Evolutionary conservation across 1,140 invertebrate genomes (phyloP), one percentile per base, ranked within the genome.

Genomic region (Nomia melanderi): DNA sequence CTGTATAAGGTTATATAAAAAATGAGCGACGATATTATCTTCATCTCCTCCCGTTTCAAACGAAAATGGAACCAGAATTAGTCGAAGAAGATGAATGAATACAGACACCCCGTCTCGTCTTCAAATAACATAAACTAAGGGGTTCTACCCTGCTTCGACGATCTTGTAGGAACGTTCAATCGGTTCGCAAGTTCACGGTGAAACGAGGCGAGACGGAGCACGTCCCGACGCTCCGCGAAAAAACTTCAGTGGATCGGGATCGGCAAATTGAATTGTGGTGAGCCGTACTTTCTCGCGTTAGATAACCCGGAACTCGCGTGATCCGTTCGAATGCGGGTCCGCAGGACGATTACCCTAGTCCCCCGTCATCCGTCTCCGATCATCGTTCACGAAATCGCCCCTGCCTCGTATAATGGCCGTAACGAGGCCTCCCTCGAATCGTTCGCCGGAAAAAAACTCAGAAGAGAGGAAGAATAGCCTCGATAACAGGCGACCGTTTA

Each of bases 401-500:
- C 65, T 82, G 64, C 56, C 56, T 33, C 20, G 54, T 82, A 74
- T 81, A 83, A 83, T 63, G 29, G 53, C 9, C 36, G 27, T 82
- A 82, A 83, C 69, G 75, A 69, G 56, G 57, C 44, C n/a, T 47
- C 74, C 33, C 25, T 39, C 25, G 31, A 62, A 66, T 78, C 69
- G 41, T 12, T 1, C 14, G 23, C 2, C 36, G 64, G 62, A 54
- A 75, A 60, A 56, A 62, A 60, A 36, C 41, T n/a, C n/a, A n/a
- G n/a, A n/a, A n/a, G n/a, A n/a, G n/a, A n/a, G n/a, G 27, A 29
- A 25, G 47, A 65, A 65, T 23, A 41, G 23, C 20, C 44, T 33
- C 14, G 56, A 44, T 41, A 23, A 29, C 14, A 76, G 65, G 70
- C 67, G 79, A 80, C 78, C 80, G 86, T 84, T 84, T 82, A 88